A percentile compares a stretch with the other conserved stretches of the same genome.
Conservation (phyloP, 2,113 vertebrate genomes). For the Jacana jacana region DNA sequence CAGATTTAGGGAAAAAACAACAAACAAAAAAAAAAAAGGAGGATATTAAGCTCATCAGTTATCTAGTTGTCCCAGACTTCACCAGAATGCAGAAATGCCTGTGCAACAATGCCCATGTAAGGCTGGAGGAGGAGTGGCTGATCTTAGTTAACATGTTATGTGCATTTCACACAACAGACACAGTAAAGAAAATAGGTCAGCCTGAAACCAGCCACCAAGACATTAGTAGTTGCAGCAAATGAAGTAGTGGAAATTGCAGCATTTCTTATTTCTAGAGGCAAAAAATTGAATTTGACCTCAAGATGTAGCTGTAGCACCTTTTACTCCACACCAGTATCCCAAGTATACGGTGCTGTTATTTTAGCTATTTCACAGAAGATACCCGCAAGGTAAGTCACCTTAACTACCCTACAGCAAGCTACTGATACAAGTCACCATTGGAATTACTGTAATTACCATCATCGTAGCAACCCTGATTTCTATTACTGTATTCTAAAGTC, state of each 20-base stretch:
- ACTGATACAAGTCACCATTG: neutral
- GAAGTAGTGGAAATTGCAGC: neutral
- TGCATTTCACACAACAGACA: neutral
- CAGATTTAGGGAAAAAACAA: neutral
- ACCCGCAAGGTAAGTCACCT: neutral
- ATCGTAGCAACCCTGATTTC: neutral
- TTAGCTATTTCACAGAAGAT: neutral
- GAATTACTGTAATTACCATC: neutral
- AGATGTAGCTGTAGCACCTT: neutral
- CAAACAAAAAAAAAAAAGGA: neutral
- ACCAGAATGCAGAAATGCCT: neutral
- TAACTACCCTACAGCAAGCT: neutral
- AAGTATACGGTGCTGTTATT: neutral
- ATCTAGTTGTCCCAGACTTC: neutral
- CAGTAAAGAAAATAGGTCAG: neutral
- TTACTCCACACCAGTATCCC: neutral
- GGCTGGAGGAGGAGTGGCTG: neutral
- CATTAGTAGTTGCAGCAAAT: neutral
- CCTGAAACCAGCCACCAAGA: neutral
- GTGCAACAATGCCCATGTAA: neutral
- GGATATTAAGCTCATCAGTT: neutral
- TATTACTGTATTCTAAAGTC: neutral
- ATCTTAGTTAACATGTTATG: neutral
- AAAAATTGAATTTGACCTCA: neutral
- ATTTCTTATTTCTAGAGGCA: neutral